Evolutionary conservation across 2,797 vertebrate species (phyloP).

Genomic region (Jordanella pulchra): DNA sequence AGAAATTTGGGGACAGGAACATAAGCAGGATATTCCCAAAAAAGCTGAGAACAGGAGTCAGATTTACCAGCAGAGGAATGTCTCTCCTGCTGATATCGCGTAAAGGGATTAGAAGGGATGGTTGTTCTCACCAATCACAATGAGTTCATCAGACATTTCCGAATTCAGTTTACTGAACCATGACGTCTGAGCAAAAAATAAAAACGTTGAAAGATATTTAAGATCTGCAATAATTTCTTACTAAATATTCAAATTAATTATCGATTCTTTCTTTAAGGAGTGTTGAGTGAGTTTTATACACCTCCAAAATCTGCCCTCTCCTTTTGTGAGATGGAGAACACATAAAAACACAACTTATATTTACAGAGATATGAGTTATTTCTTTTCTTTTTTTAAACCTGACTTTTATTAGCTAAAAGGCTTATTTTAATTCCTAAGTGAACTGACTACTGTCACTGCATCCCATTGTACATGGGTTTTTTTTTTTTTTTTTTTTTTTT

Average conservation of each 20-base stretch:
- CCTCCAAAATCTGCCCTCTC: slow-evolving; percentile 34
- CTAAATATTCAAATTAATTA: no score
- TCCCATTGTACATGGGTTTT: slow-evolving; percentile 7
- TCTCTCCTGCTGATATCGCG: slow-evolving; percentile 62
- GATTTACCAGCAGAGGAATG: slow-evolving; percentile 63
- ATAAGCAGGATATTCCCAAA: slow-evolving; percentile 23
- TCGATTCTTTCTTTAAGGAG: neutral
- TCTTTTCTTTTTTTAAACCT: slow-evolving; percentile 25
- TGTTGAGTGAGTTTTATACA: slow-evolving; percentile 64
- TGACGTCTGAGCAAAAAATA: slow-evolving; percentile 42
- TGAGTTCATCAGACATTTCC: slow-evolving; percentile 49
- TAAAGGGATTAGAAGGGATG: slow-evolving; percentile 54
- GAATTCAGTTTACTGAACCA: slow-evolving; percentile 33
- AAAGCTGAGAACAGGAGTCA: slow-evolving; percentile 45
- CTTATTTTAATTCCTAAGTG: slow-evolving; percentile 37
- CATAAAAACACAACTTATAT: slow-evolving; percentile 22
- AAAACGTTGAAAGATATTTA: no score
- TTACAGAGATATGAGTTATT: slow-evolving; percentile 9
- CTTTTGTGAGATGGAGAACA: slow-evolving; percentile 38
- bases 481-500: no score
- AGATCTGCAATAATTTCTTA: no score
- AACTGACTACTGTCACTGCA: slow-evolving; percentile 24
- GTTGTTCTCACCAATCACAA: slow-evolving; percentile 53
- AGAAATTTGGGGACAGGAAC: slow-evolving; percentile 3
- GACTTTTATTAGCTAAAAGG: slow-evolving; percentile 31